Percentiles rank a stretch among this genome's conserved stretches.
Conservation (phyloP, 2,797 vertebrate species). For the Hylomyscus alleni region DNA sequence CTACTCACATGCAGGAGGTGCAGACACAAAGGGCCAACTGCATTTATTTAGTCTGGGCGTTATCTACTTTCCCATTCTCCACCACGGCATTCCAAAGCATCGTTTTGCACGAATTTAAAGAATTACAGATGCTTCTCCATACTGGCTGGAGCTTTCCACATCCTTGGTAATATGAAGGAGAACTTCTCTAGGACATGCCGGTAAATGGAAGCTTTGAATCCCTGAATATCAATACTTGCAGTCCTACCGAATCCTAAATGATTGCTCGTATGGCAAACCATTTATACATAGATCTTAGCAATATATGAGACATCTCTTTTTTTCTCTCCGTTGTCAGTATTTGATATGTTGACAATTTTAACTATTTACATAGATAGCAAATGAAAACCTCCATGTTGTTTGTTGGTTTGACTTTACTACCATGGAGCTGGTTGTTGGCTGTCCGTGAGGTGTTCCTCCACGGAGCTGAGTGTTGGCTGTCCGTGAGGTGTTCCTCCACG, state of each 20-base stretch:
- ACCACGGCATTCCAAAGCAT: no score
- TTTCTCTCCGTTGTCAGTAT: background rate
- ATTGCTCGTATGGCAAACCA: no score
- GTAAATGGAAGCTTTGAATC: background rate
- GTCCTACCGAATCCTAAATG: background rate
- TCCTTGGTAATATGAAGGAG: background rate
- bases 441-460: background rate
- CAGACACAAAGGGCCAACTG: background rate
- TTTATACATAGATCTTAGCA: no score
- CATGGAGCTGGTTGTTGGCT: background rate
- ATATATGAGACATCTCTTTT: background rate
- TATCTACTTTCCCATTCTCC: background rate
- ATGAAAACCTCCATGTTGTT: background rate
- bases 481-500: no score
- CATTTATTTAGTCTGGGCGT: no score
- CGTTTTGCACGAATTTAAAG: background rate
- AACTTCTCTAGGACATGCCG: background rate
- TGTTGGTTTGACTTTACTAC: background rate
- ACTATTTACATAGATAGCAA: background rate
- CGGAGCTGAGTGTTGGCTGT: background rate
- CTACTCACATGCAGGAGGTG: background rate
- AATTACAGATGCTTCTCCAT: background rate
- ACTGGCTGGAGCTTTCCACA: background rate
- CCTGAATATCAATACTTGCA: background rate
- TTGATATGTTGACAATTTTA: background rate